Evolutionary conservation across 2,888 invertebrate species (phyloP).

Genomic region (Cotesia congregata): DNA sequence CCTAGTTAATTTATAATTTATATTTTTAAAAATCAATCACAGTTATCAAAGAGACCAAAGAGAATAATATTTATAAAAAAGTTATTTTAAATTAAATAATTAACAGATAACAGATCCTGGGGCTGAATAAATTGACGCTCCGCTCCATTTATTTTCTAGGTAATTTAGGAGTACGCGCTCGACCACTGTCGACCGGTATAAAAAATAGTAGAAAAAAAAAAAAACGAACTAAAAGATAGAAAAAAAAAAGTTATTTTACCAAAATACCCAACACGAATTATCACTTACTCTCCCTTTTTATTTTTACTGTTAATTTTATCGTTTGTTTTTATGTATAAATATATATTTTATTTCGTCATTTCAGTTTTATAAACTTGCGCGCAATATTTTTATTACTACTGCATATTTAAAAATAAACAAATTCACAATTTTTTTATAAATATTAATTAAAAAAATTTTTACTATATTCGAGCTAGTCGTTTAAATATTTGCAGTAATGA

Average conservation of each 20-base stretch:
- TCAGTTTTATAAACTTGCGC: constrained; percentile 46
- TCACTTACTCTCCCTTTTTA: constrained; percentile 43
- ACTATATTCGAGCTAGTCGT: background rate
- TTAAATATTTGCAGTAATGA: background rate
- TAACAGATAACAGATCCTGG: constrained; percentile 10
- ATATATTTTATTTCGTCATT: constrained; percentile 35
- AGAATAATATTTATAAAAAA: constrained; percentile 10
- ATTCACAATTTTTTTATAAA: too few relatives aligned
- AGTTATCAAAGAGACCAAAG: constrained; percentile 30
- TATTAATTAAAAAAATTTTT: background rate
- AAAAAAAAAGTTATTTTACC: constrained; percentile 11
- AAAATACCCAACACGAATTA: constrained; percentile 45
- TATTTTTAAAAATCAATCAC: constrained; percentile 27
- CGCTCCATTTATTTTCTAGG: constrained; percentile 35
- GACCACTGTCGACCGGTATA: constrained; percentile 38
- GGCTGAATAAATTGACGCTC: constrained; percentile 26
- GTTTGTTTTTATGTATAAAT: constrained; percentile 41
- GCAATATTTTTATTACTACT: constrained; percentile 29
- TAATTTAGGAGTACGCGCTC: constrained; percentile 33
- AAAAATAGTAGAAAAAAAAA: background rate
- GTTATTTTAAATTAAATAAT: constrained; percentile 1
- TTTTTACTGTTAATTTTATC: constrained; percentile 35
- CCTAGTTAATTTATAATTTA: constrained; percentile 24
- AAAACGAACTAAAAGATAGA: background rate
- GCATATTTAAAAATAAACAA: constrained; percentile 37